Percentiles rank a stretch among this genome's conserved stretches.
phyloP scores from a whole-genome alignment of 2,888 invertebrate genomes.

The Torymus aiolomorphi region DNA sequence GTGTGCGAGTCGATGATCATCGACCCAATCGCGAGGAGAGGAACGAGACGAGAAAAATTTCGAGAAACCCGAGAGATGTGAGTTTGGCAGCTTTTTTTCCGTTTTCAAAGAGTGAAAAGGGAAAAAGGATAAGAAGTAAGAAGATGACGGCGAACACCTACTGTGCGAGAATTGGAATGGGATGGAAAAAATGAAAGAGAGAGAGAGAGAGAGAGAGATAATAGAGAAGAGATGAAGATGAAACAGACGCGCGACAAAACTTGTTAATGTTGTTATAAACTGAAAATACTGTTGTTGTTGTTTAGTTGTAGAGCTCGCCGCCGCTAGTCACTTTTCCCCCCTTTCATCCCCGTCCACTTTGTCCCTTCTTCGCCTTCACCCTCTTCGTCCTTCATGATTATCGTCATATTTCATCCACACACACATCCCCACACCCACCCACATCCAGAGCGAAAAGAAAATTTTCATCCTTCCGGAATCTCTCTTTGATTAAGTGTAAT shows the following conservation, averaged over 20 bases:
- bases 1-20: no score
- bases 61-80: conserved; percentile 6
- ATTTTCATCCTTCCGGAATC: conserved; percentile 49
- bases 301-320: conserved; percentile 76
- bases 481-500: conserved; percentile 45
- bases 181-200: conserved; percentile 26
- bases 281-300: conserved; percentile 76
- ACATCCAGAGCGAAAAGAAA: conserved; percentile 34
- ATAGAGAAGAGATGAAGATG: conserved; percentile 52
- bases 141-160: neutral
- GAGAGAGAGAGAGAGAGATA: conserved; percentile 32
- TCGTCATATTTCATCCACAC: conserved; percentile 19
- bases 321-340: conserved; percentile 74
- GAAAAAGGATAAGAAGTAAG: neutral
- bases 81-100: conserved; percentile 21
- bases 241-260: conserved; percentile 65
- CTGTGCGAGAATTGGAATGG: conserved; percentile 48
- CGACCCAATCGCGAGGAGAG: neutral
- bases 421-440: neutral
- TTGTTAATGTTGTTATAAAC: conserved; percentile 76
- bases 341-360: conserved; percentile 21
- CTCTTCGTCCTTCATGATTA: conserved; percentile 33
- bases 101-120: conserved; percentile 12
- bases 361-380: conserved; percentile 7
- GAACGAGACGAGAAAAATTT: conserved; percentile 21